Evolutionary conservation across 2,888 invertebrate genomes (phyloP).

Genomic region (Heteromurus nitidus): DNA sequence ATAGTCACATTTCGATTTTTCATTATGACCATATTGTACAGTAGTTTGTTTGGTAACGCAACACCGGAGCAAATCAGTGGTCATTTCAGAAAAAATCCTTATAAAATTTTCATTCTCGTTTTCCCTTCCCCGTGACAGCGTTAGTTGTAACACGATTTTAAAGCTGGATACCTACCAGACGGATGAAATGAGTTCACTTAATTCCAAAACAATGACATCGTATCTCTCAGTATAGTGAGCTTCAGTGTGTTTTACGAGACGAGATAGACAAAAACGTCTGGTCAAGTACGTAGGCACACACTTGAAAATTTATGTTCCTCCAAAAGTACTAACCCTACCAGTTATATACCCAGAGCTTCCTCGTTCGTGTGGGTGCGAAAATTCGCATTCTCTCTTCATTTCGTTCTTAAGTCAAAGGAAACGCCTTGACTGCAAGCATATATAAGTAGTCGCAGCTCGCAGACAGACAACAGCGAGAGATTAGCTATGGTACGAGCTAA

Average conservation of each 20-base stretch:
- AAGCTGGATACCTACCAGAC: neutral
- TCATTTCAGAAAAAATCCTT: neutral
- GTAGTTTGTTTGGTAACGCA: neutral
- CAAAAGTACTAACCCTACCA: neutral
- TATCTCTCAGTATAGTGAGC: too few relatives aligned
- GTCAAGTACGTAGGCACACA: neutral
- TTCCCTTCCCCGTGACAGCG: neutral
- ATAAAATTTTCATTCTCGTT: neutral
- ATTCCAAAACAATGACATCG: too few relatives aligned
- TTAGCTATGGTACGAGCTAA: neutral
- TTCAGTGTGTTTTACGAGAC: too few relatives aligned
- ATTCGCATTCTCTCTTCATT: slow-evolving; percentile 50
- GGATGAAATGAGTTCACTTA: too few relatives aligned
- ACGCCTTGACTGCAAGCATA: slow-evolving; percentile 53
- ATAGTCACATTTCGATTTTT: neutral
- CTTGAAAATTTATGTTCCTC: slow-evolving; percentile 5
- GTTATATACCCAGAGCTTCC: slow-evolving; percentile 4
- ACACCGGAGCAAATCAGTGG: neutral
- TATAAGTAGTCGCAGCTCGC: too few relatives aligned
- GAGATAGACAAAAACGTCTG: too few relatives aligned
- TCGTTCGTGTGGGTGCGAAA: slow-evolving; percentile 57
- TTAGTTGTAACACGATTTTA: neutral
- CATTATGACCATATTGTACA: neutral
- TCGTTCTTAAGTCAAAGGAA: slow-evolving; percentile 51
- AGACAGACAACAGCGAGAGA: neutral